These are phyloP conservation scores for Ichneumon xanthorius DNA, from an alignment of 2,888 invertebrate species.

Conservation along the genomic window DNA sequence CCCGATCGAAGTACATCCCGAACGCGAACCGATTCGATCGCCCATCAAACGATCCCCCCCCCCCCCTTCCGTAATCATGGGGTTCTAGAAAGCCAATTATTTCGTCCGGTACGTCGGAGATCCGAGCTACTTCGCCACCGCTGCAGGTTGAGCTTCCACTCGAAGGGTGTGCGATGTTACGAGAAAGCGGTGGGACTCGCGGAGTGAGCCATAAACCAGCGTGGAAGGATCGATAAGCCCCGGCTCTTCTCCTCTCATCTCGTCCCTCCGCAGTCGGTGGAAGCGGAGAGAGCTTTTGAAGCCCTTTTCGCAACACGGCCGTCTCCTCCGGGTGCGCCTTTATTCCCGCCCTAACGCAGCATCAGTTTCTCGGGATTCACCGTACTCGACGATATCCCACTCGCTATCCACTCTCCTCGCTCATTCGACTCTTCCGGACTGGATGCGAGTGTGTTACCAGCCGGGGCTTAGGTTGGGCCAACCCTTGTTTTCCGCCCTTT, in stretches of 20 bases:
- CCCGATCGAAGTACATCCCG: constrained; percentile 36
- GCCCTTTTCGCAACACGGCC: constrained; percentile 39
- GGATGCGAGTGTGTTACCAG: not conserved
- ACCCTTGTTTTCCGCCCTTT: constrained; percentile 7
- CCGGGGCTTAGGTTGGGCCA: not conserved
- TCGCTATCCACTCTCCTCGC: constrained; percentile 29
- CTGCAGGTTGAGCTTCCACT: constrained; percentile 26
- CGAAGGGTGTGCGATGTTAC: constrained; percentile 29
- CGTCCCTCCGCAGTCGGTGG: not conserved
- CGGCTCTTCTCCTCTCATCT: constrained; percentile 24
- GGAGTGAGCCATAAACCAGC: constrained; percentile 57
- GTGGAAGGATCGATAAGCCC: constrained; percentile 61
- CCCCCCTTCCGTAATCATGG: constrained; percentile 48
- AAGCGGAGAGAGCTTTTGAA: not conserved
- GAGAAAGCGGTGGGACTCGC: constrained; percentile 32
- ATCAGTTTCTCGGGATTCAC: constrained; percentile 41
- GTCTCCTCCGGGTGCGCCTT: constrained; percentile 10
- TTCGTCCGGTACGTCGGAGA: constrained; percentile 61
- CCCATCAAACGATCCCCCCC: constrained; percentile 51
- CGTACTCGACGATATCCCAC: constrained; percentile 26
- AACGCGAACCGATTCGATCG: constrained; percentile 61
- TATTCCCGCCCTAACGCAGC: constrained; percentile 17
- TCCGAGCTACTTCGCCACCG: constrained; percentile 8
- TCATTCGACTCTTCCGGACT: constrained; percentile 20
- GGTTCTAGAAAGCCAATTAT: constrained; percentile 65